phyloP scores from a whole-genome alignment of 2,888 invertebrate genomes.

The Scaptomyza tumidula region DNA sequence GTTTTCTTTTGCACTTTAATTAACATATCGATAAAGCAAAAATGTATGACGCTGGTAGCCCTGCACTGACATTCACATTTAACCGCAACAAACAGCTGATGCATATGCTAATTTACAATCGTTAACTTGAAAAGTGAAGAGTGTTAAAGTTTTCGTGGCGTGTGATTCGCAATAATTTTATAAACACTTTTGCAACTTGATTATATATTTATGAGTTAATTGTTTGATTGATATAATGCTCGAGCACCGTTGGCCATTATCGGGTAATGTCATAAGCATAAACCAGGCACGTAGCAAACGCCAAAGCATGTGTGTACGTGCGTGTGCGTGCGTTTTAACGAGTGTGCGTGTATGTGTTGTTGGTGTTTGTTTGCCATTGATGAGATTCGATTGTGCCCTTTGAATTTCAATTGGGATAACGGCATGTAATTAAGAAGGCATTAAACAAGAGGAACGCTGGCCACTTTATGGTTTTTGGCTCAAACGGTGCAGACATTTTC shows the following conservation, averaged over 20 bases:
- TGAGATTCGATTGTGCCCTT: slow-evolving; percentile 18
- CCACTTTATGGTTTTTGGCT: slow-evolving; percentile 45
- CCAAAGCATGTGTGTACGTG: background rate
- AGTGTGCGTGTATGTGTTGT: background rate
- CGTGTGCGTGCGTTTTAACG: background rate
- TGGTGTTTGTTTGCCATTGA: slow-evolving; percentile 3
- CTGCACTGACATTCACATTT: background rate
- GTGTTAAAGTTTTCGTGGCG: background rate
- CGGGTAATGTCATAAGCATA: background rate
- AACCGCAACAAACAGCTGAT: background rate
- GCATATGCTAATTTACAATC: background rate
- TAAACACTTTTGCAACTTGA: background rate
- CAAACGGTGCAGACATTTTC: slow-evolving; percentile 60
- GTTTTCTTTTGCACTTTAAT: no score
- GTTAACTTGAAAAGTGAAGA: background rate
- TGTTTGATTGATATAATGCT: background rate
- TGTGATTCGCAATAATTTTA: background rate
- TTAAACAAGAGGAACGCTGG: slow-evolving; percentile 27
- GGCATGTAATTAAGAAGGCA: slow-evolving; percentile 40
- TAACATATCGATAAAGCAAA: background rate
- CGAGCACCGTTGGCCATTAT: background rate
- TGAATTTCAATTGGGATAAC: slow-evolving; percentile 47
- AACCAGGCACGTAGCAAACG: slow-evolving; percentile 1
- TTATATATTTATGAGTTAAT: background rate
- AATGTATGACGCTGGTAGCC: background rate